Base-by-base conservation (phyloP, 1,140 invertebrate species). In the Zophobas atratus region DNA sequence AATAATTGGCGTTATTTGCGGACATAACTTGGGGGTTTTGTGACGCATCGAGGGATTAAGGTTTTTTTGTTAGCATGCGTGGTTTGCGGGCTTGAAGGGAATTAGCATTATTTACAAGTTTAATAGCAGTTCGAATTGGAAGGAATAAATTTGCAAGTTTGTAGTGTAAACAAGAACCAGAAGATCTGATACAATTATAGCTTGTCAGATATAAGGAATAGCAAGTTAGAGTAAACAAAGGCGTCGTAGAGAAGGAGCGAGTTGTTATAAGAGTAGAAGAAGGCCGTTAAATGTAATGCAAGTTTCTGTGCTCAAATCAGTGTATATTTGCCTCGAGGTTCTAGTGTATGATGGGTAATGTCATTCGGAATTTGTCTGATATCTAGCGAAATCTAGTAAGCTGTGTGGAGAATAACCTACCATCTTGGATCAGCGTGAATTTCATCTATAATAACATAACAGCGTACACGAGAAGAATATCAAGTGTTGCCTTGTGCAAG, bases 171-270 rank as follows among this genome's bases (percentile, higher is more conserved):
- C 71, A 73, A 67, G 49, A 73, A 43, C 38, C n/a, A 73, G 71
- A 73, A 73, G 38, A 73, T 73, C 71, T 73, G 49, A 73, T 73
- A 73, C 71, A 73, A 73, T 73, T 73, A 53, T 56, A 73, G 71
- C 55, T 73, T 5, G 71, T 48, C 39, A 73, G 55, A 73, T 73
- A 73, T 53, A 73, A 67, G 35, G 71, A 73, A 73, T 73, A 73
- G 38, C 6, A 55, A 73, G 41, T 73, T 39, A 56, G 71, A 56
- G 71, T 39, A 73, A 55, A 73, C 51, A 73, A 33, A 56, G 71
- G 34, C 55, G 56, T 38, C 20, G 2, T 73, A 36, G 51, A 53
- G 46, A 35, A 51, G 32, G 8, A 73, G 41, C 6, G 56, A 56
- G 38, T 56, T 41, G 36, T n/a, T n/a, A 20, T 55, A 55, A n/a